Percentiles rank a stretch among this genome's conserved stretches.
These are phyloP conservation scores for Equus przewalskii DNA, from an alignment of 2,113 vertebrate genomes.

Conservation along the genomic window DNA sequence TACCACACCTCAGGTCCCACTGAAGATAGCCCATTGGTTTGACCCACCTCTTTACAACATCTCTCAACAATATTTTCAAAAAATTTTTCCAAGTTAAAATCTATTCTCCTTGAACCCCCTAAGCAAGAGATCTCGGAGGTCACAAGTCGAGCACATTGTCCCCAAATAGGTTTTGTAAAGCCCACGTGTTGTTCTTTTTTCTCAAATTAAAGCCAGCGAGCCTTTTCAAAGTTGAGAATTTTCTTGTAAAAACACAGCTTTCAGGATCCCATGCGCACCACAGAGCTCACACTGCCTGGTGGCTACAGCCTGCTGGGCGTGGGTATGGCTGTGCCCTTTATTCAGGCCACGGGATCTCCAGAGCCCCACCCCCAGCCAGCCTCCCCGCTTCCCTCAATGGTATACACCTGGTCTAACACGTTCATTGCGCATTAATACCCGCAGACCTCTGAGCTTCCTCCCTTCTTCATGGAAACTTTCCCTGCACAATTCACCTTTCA, in stretches of 20 bases:
- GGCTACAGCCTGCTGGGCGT: neutral
- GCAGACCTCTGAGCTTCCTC: neutral
- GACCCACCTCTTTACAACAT: neutral
- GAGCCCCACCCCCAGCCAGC: no score
- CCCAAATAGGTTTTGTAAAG: neutral
- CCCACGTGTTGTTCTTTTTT: neutral
- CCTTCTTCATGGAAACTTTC: neutral
- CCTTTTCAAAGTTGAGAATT: neutral
- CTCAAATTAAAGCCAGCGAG: neutral
- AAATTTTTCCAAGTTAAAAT: neutral
- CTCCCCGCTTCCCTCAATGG: neutral
- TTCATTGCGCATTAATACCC: neutral
- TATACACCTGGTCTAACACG: neutral
- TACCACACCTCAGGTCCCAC: no score
- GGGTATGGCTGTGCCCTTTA: no score
- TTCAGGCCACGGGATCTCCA: accelerated
- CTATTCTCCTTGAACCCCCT: neutral
- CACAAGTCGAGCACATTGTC: neutral
- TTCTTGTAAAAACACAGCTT: neutral
- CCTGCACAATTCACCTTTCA: neutral
- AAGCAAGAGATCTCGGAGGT: neutral
- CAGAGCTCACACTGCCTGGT: neutral
- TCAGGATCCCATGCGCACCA: neutral
- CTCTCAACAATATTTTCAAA: neutral
- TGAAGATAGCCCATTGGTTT: neutral